A percentile compares a stretch with the other conserved stretches of the same genome.
These are phyloP conservation scores for Sula dactylatra DNA, from an alignment of 2,113 vertebrate species.

Conservation along the genomic window DNA sequence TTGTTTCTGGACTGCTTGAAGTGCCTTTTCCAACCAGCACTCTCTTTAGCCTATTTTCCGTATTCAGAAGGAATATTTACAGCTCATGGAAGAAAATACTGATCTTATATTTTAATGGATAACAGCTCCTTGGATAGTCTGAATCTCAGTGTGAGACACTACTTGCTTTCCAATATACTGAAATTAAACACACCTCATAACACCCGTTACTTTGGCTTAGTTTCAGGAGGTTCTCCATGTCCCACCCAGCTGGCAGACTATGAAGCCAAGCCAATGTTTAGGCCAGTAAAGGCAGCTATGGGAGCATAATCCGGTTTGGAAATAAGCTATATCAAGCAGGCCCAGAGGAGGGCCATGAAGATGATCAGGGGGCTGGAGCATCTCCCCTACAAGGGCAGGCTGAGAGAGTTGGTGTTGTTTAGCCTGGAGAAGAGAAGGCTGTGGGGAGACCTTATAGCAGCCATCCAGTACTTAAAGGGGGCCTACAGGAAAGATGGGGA, in stretches of 20 bases:
- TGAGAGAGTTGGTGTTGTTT: not conserved
- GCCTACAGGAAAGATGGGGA: not conserved
- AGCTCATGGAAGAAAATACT: not conserved
- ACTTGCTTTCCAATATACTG: not conserved
- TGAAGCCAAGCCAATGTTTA: not conserved
- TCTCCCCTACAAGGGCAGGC: not conserved
- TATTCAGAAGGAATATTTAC: not conserved
- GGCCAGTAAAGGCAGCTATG: not conserved
- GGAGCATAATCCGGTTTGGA: not conserved
- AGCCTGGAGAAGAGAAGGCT: not conserved
- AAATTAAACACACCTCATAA: not conserved
- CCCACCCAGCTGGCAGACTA: not conserved
- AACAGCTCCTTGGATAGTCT: not conserved
- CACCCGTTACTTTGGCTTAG: not conserved
- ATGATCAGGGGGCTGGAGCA: not conserved
- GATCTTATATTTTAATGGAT: not conserved
- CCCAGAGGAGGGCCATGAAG: not conserved
- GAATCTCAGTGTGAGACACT: not conserved
- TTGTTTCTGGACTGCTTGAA: not conserved
- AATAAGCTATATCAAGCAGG: rapidly evolving
- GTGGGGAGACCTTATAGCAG: not conserved
- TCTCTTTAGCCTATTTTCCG: not conserved
- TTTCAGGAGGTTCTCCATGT: not conserved
- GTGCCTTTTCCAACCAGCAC: not conserved
- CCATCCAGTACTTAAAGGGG: not conserved